phyloP scores from a whole-genome alignment of 2,888 invertebrate species.

The Kryphioiulus occultus region DNA sequence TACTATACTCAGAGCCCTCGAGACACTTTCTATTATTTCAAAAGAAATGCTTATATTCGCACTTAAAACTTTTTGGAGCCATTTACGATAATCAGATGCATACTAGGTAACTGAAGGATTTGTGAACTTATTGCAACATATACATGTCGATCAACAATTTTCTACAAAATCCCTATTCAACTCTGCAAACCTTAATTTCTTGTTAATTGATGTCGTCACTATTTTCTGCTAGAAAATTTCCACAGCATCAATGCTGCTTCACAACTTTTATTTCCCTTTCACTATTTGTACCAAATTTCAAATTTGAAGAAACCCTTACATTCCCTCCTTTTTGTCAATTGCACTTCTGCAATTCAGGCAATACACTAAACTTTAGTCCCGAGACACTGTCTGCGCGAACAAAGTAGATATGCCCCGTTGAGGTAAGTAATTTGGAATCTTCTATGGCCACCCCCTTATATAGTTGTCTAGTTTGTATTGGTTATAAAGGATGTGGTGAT shows the following conservation, averaged over 20 bases:
- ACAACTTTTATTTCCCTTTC: neutral
- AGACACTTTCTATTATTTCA: neutral
- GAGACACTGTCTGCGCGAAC: neutral
- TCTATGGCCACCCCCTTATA: neutral
- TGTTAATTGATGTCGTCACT: no score
- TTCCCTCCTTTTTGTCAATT: neutral
- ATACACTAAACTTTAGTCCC: neutral
- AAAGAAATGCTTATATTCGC: no score
- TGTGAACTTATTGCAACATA: no score
- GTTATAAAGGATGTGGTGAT: slow-evolving; percentile 44
- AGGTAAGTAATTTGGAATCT: slow-evolving; percentile 29
- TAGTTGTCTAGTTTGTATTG: slow-evolving; percentile 41
- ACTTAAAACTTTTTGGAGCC: no score
- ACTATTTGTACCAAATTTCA: neutral
- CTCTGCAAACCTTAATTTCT: no score
- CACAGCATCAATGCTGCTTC: no score
- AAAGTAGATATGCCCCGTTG: neutral
- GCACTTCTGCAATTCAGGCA: neutral
- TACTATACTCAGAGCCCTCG: neutral
- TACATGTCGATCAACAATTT: no score
- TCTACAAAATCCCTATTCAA: no score
- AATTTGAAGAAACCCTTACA: neutral
- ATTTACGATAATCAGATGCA: no score
- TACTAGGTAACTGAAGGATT: no score
- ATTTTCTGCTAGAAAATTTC: no score